Evolutionary conservation across 2,888 invertebrate species (phyloP).

Genomic region (Aricia artaxerxes): DNA sequence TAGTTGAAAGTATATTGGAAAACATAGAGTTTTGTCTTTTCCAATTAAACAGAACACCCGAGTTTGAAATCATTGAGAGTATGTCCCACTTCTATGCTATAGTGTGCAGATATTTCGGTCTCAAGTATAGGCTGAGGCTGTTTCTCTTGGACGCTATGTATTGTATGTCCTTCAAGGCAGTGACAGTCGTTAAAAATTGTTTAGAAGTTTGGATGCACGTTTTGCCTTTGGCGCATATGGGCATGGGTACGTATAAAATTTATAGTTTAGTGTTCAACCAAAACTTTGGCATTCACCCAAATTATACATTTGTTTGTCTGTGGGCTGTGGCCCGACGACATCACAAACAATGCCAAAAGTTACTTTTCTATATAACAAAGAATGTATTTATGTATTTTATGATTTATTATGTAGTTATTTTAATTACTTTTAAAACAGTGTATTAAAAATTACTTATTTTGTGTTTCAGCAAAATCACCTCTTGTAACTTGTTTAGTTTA

Average conservation of each 20-base stretch:
- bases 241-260: conserved; percentile 56
- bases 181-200: conserved; percentile 64
- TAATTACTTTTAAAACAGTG: not conserved
- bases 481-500: conserved; percentile 67
- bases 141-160: conserved; percentile 75
- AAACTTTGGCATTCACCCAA: no score
- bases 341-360: no score
- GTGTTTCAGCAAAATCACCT: conserved; percentile 63
- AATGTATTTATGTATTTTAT: not conserved
- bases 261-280: no score
- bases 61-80: conserved; percentile 61
- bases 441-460: conserved; percentile 20
- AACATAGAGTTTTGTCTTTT: conserved; percentile 66
- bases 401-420: not conserved
- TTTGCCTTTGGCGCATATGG: conserved; percentile 64
- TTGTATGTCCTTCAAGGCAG: conserved; percentile 65
- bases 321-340: no score
- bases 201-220: conserved; percentile 68
- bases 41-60: conserved; percentile 60
- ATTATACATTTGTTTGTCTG: not conserved
- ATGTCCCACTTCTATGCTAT: conserved; percentile 69
- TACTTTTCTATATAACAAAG: not conserved
- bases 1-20: conserved; percentile 53
- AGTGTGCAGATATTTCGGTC: conserved; percentile 60
- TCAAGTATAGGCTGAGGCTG: conserved; percentile 57